Conservation (phyloP, 2,113 vertebrate genomes). For the Bufo gargarizans region DNA sequence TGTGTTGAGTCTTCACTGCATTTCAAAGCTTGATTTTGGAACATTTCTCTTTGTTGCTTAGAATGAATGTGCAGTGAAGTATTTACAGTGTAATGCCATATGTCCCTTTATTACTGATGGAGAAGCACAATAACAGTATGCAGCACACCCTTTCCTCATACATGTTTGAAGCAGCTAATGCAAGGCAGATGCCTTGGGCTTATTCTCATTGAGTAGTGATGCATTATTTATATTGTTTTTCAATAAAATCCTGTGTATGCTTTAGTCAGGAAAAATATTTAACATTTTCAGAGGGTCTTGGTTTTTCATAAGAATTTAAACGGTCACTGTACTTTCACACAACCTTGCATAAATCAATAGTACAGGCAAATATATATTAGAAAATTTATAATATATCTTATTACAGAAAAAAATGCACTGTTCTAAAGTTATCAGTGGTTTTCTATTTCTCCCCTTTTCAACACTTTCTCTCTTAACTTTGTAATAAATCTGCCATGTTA, state of each 20-base stretch:
- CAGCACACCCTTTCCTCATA: constrained; percentile 27
- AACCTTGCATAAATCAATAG: too few relatives aligned
- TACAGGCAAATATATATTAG: too few relatives aligned
- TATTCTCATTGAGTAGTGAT: constrained; percentile 40
- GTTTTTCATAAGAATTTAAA: neutral
- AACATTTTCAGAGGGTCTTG: neutral
- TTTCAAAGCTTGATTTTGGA: constrained; percentile 26
- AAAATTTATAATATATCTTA: too few relatives aligned
- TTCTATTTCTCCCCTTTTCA: too few relatives aligned
- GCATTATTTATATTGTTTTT: constrained; percentile 51
- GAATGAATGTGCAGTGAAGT: neutral
- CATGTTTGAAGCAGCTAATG: constrained; percentile 32
- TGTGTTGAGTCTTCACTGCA: constrained; percentile 45
- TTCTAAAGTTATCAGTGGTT: too few relatives aligned
- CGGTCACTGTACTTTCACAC: too few relatives aligned
- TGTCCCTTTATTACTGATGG: neutral
- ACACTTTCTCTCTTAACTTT: too few relatives aligned
- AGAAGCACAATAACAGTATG: constrained; percentile 27
- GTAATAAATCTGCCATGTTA: too few relatives aligned
- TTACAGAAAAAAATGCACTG: too few relatives aligned
- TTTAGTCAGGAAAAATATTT: neutral
- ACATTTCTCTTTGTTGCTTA: neutral
- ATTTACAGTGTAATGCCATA: neutral
- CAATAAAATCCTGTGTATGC: constrained; percentile 35
- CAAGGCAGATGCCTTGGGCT: constrained; percentile 33